Evolutionary conservation across 1,140 invertebrate species (phyloP), one percentile per base, ranked within the genome.

Genomic region (Lordiphosa stackelbergi): DNA sequence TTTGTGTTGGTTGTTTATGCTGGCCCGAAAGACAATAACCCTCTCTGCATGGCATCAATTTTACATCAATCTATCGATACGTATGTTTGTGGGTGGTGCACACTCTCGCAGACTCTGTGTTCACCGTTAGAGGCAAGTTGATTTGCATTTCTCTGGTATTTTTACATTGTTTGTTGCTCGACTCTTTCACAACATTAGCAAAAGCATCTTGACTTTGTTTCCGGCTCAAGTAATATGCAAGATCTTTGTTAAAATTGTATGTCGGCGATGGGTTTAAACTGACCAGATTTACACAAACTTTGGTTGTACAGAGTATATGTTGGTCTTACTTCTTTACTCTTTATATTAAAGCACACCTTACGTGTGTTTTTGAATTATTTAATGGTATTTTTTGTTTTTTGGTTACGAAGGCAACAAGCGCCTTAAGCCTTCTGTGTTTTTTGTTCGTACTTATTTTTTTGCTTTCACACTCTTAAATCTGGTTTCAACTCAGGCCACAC

Each of bases 1-100:
- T 63, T 62, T 43, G 7, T 41, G 64, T 56, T 47, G 41, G 34
- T 69, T 81, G 71, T 81, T 79, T 79, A 81, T 79, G 75, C 75
- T 66, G 75, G 75, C 71, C 75, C 11, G 28, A 46, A 46, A 79
- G 75, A 79, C 75, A 79, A 75, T 79, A 79, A 79, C 75, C 75
- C 77, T 58, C 75, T 81, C 75, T 52, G 66, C 64, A 57, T 63
- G 51, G 68, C 77, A 81, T 83, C 75, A 81, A 83, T 81, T 81
- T 81, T 83, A 75, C 71, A 81, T 81, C 68, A 81, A 81, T 81
- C 75, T 79, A 68, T 79, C 40, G 75, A 71, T 63, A 66, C 53
- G 37, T 45, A n/a, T 47, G 37, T 45, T 9, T 47, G 41, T 12
- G 31, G 16, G 13, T 10, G n/a, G 31, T 34, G 19, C 19, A 40